A percentile compares a stretch with the other conserved stretches of the same genome.
phyloP scores from a whole-genome alignment of 2,888 invertebrate genomes.

The Sympetrum striolatum region DNA sequence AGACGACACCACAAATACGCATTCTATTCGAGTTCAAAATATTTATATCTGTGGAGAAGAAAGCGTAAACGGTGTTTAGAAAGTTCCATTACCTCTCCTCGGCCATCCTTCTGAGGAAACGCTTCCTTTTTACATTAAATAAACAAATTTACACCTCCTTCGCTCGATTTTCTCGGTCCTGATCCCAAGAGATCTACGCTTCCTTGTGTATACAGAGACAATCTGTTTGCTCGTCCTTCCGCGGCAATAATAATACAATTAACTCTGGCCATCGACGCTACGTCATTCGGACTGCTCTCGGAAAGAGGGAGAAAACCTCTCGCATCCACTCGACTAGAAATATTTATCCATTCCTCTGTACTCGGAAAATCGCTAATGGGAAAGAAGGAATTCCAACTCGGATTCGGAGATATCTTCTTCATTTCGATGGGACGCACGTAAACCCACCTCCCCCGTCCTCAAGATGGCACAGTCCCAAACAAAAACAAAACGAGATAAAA shows the following conservation, averaged over 20 bases:
- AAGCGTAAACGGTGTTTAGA: neutral
- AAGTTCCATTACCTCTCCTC: slow-evolving; percentile 20
- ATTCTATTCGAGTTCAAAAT: neutral
- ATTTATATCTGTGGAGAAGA: neutral
- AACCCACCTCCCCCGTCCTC: no score
- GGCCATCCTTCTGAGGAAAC: neutral
- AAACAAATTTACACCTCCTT: neutral
- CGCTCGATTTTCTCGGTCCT: neutral
- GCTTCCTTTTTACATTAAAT: neutral
- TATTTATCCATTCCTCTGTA: no score
- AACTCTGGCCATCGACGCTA: neutral
- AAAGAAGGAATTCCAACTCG: no score
- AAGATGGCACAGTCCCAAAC: no score
- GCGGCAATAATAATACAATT: neutral
- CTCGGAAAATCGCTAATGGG: no score
- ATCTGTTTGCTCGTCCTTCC: neutral
- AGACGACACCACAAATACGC: neutral
- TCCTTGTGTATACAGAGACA: neutral
- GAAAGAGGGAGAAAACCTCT: no score
- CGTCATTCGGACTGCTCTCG: neutral
- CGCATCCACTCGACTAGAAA: no score
- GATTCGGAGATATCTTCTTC: no score
- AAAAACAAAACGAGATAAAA: no score
- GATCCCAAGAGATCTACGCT: neutral
- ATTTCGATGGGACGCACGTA: no score